Conservation (phyloP, 2,113 vertebrate genomes). For the Epinephelus cyanopodus region DNA sequence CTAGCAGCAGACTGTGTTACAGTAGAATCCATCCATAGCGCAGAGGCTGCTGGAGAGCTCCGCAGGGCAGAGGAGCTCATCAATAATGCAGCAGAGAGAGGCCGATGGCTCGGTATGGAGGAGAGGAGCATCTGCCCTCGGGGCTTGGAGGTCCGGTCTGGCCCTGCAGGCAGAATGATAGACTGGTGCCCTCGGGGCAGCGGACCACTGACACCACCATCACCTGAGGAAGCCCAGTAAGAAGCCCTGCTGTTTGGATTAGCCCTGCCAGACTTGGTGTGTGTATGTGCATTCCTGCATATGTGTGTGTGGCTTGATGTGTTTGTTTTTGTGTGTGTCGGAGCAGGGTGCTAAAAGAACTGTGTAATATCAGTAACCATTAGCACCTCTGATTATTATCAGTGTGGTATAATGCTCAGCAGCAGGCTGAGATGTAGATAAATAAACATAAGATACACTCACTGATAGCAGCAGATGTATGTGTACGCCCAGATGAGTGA, state of each 20-base stretch:
- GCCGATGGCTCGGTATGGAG: constrained; percentile 48
- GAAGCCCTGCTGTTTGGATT: constrained; percentile 68
- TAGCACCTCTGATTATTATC: constrained; percentile 65
- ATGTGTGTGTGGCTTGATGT: not conserved
- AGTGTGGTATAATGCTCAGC: constrained; percentile 32
- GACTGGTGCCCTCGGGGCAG: constrained; percentile 68
- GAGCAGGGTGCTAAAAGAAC: constrained; percentile 36
- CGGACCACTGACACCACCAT: constrained; percentile 64
- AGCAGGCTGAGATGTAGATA: constrained; percentile 49
- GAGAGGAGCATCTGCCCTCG: constrained; percentile 62
- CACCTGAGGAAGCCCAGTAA: constrained; percentile 50
- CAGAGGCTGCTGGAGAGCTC: constrained; percentile 50
- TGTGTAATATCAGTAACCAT: constrained; percentile 57
- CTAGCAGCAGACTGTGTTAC: constrained; percentile 20
- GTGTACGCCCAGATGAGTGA: constrained; percentile 33
- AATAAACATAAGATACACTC: constrained; percentile 45
- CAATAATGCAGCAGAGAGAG: constrained; percentile 73
- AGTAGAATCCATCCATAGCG: constrained; percentile 37
- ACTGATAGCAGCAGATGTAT: constrained; percentile 35
- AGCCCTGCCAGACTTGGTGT: constrained; percentile 47
- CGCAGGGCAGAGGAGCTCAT: constrained; percentile 59
- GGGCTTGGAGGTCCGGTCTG: constrained; percentile 58
- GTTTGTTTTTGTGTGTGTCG: constrained; percentile 54
- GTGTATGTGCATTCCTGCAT: constrained; percentile 8
- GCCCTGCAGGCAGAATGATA: constrained; percentile 69